A percentile compares a stretch with the other conserved stretches of the same genome.
Conservation (phyloP, 2,113 vertebrate species). For the Glaucomys volans region DNA sequence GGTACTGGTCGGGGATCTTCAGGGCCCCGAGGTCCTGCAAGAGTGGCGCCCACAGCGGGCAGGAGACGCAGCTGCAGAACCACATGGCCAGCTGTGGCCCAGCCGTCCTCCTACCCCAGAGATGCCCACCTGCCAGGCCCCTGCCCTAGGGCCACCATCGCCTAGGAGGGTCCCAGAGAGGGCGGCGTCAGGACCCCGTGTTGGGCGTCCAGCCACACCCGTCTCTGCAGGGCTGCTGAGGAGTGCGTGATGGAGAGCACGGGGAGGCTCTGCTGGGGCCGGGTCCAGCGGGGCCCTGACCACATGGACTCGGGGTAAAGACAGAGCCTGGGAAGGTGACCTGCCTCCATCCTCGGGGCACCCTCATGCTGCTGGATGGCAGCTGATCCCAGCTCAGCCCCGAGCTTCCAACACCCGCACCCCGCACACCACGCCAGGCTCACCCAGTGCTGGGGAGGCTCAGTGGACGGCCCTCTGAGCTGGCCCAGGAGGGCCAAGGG, state of each 20-base stretch:
- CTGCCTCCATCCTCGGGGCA: neutral
- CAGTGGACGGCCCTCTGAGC: neutral
- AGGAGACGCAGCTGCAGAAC: no score
- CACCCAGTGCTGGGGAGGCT: no score
- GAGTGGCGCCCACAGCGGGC: fast-evolving
- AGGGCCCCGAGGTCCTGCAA: conserved; percentile 95
- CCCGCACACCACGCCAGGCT: no score
- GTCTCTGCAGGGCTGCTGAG: neutral
- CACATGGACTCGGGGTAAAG: neutral
- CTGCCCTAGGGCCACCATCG: neutral
- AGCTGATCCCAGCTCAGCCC: no score
- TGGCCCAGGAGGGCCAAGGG: neutral
- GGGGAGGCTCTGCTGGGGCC: neutral
- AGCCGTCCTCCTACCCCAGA: no score
- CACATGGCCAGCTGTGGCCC: fast-evolving
- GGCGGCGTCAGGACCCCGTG: neutral
- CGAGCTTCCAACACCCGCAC: fast-evolving
- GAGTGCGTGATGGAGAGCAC: neutral
- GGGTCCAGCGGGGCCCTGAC: neutral
- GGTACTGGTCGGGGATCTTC: conserved; percentile 98
- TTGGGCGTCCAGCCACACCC: neutral
- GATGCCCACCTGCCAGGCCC: no score
- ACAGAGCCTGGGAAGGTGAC: neutral
- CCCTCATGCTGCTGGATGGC: neutral
- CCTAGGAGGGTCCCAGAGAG: no score